These are phyloP conservation scores for Carpatolechia fugitivella DNA, from an alignment of 2,888 invertebrate genomes.

Conservation along the genomic window DNA sequence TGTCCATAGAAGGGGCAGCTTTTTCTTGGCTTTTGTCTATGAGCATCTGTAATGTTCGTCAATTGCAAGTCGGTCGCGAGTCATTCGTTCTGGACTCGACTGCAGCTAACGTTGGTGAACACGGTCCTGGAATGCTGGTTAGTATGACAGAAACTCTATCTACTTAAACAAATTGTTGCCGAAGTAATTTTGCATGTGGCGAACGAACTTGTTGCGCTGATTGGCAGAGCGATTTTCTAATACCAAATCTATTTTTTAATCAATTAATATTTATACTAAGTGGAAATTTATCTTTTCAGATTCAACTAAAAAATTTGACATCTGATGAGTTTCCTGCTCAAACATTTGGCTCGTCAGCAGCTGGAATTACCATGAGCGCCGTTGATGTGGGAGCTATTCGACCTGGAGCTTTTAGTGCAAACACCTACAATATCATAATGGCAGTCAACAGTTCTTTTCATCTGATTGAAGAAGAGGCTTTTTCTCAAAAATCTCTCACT, in stretches of 20 bases:
- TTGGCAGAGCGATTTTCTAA: background rate
- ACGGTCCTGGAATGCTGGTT: conserved; percentile 81
- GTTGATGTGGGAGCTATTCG: conserved; percentile 77
- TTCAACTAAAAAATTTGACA: conserved; percentile 80
- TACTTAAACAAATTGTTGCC: background rate
- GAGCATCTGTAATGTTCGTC: conserved; percentile 76
- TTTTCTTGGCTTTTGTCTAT: conserved; percentile 83
- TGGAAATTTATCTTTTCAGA: conserved; percentile 67
- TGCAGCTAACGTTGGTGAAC: conserved; percentile 80
- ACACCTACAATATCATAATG: conserved; percentile 80
- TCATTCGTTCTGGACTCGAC: conserved; percentile 81
- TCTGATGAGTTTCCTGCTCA: conserved; percentile 79
- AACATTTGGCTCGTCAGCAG: conserved; percentile 83
- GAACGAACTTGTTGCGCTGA: background rate
- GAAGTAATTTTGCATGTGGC: background rate
- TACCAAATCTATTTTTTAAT: too few species aligned
- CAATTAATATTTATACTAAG: too few species aligned
- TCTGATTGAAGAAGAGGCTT: conserved; percentile 81
- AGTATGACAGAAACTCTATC: conserved; percentile 35
- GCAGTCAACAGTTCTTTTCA: conserved; percentile 81
- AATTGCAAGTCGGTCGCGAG: conserved; percentile 77
- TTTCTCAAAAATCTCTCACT: conserved; percentile 81
- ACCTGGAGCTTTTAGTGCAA: conserved; percentile 83
- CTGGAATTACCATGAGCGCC: conserved; percentile 75
- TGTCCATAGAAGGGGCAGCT: conserved; percentile 80